Conservation (phyloP, 2,113 vertebrate species). For the Pseudopipra pipra region DNA sequence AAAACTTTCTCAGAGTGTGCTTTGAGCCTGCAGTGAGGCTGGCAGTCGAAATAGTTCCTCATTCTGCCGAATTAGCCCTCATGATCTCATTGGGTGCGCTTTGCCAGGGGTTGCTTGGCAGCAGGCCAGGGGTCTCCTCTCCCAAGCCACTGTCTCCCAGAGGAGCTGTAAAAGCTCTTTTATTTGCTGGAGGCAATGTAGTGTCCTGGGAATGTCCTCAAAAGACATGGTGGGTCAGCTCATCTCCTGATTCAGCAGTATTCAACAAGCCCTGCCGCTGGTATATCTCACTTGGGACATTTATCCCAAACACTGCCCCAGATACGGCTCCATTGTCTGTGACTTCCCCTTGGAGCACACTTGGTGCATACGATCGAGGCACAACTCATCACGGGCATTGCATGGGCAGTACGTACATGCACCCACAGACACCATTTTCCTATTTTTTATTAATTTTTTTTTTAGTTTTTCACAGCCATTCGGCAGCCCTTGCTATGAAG, state of each 20-base stretch:
- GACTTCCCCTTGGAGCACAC: neutral
- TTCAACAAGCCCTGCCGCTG: neutral
- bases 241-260: neutral
- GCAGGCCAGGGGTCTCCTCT: neutral
- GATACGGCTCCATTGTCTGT: neutral
- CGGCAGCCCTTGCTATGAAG: neutral
- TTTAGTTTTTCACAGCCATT: neutral
- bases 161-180: neutral
- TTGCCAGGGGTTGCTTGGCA: neutral
- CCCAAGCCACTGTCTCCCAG: neutral
- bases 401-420: fast-evolving
- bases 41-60: neutral
- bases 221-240: neutral
- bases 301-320: neutral
- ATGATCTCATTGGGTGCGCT: neutral
- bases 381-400: fast-evolving
- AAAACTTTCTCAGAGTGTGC: neutral
- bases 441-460: too few relatives aligned
- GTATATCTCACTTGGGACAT: fast-evolving
- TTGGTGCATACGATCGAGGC: fast-evolving
- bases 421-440: neutral
- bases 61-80: neutral
- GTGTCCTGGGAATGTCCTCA: neutral
- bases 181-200: neutral
- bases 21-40: neutral